Conservation (phyloP, 2,888 invertebrate genomes). For the Dolomedes plantarius region DNA sequence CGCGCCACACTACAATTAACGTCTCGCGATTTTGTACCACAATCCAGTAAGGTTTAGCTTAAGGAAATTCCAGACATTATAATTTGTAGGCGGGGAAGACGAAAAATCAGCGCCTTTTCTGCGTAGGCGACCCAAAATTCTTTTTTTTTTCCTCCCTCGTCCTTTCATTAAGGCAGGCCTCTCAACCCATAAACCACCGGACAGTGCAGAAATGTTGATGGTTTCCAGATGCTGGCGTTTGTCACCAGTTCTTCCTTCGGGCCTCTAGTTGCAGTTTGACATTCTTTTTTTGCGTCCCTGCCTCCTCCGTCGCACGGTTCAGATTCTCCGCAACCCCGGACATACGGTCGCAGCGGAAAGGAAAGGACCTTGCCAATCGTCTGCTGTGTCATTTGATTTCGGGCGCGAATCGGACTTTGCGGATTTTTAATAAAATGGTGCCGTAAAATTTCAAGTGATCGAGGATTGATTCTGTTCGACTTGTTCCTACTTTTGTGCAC, state of each 20-base stretch:
- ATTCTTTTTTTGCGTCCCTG: conserved; percentile 10
- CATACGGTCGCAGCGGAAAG: not conserved
- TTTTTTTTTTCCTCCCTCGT: conserved; percentile 18
- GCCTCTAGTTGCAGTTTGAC: conserved; percentile 36
- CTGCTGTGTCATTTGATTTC: conserved; percentile 5
- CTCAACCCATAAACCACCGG: conserved; percentile 60
- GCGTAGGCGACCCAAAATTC: conserved; percentile 48
- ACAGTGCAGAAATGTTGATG: conserved; percentile 61
- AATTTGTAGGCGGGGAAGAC: conserved; percentile 32
- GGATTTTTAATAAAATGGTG: not conserved
- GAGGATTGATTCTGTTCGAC: not conserved
- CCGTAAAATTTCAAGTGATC: not conserved
- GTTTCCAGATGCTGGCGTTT: conserved; percentile 60
- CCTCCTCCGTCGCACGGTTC: not conserved
- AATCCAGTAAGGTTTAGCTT: conserved; percentile 1
- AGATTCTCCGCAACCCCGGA: conserved; percentile 34
- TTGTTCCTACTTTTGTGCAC: not conserved
- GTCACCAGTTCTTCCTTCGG: conserved; percentile 56
- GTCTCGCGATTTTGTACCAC: not conserved
- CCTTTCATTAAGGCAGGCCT: conserved; percentile 46
- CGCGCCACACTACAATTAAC: not conserved
- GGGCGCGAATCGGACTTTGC: not conserved
- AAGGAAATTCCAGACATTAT: conserved; percentile 60
- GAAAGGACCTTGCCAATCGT: conserved; percentile 30
- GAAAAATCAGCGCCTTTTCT: conserved; percentile 38